A percentile compares a stretch with the other conserved stretches of the same genome.
phyloP scores from a whole-genome alignment of 2,888 invertebrate genomes.

The Chrysopilus asiliformis region DNA sequence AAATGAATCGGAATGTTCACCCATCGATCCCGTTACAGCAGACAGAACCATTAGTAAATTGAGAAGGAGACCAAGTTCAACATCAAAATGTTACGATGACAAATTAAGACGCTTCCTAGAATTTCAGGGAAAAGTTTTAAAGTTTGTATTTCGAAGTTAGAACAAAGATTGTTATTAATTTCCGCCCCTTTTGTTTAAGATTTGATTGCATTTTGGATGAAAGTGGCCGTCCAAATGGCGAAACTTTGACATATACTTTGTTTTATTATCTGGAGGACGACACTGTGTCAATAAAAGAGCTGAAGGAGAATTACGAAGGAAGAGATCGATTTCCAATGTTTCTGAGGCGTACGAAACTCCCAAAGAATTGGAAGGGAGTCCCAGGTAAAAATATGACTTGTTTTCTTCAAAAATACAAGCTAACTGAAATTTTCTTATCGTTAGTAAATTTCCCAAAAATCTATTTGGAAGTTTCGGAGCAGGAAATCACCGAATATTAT shows the following conservation, averaged over 20 bases:
- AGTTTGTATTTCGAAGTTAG: no score
- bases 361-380: conserved; percentile 54
- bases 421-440: conserved; percentile 8
- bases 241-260: conserved; percentile 51
- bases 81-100: conserved; percentile 38
- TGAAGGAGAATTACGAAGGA: conserved; percentile 56
- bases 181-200: conserved; percentile 32
- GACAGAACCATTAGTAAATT: conserved; percentile 35
- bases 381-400: conserved; percentile 33
- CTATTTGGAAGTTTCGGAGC: conserved; percentile 53
- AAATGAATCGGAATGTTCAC: conserved; percentile 52
- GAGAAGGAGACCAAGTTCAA: conserved; percentile 14
- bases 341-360: conserved; percentile 60
- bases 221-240: conserved; percentile 43
- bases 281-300: conserved; percentile 62
- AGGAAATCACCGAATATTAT: conserved; percentile 64
- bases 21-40: conserved; percentile 54
- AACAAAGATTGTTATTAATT: conserved; percentile 2
- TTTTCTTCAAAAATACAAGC: conserved; percentile 26
- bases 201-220: conserved; percentile 59
- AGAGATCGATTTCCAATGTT: conserved; percentile 63
- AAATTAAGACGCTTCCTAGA: conserved; percentile 57
- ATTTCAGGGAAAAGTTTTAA: conserved; percentile 66
- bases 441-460: conserved; percentile 48
- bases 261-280: conserved; percentile 72